These are phyloP conservation scores for Maconellicoccus hirsutus DNA, from an alignment of 1,140 invertebrate species.

Conservation along the genomic window DNA sequence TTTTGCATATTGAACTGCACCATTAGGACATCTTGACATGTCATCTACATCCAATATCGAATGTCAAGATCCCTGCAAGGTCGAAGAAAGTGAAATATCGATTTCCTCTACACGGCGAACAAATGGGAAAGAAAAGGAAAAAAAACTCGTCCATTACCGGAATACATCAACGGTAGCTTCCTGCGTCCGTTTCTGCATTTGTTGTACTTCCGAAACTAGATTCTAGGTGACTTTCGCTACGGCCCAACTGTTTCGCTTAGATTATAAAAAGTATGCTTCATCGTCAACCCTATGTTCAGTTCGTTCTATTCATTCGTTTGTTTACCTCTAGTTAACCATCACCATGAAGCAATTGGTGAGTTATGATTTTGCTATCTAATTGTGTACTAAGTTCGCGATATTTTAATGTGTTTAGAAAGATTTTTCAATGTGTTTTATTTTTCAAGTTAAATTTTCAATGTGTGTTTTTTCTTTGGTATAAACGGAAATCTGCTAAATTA, in stretches of 20 bases:
- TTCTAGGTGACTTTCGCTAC: conserved; percentile 1
- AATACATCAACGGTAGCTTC: not conserved
- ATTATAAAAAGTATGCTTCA: not conserved
- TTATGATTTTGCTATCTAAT: not conserved
- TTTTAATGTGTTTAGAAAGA: no score
- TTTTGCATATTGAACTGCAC: not conserved
- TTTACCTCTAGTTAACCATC: not conserved
- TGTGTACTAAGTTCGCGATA: not conserved
- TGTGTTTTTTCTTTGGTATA: no score
- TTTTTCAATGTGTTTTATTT: no score
- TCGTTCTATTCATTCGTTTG: conserved; percentile 4
- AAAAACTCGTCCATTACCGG: conserved; percentile 2
- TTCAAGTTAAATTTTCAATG: no score
- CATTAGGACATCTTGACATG: not conserved
- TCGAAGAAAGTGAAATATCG: conserved; percentile 1
- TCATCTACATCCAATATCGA: not conserved
- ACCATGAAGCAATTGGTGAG: conserved; percentile 2
- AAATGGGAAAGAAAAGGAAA: not conserved
- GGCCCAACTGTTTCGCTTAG: not conserved
- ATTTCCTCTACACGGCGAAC: not conserved
- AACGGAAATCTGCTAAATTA: no score
- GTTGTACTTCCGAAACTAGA: not conserved
- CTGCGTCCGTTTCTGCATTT: not conserved
- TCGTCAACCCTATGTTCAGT: not conserved
- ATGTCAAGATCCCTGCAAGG: conserved; percentile 7